Base-by-base conservation (phyloP, 2,888 invertebrate genomes). In the Eretmocerus hayati region DNA sequence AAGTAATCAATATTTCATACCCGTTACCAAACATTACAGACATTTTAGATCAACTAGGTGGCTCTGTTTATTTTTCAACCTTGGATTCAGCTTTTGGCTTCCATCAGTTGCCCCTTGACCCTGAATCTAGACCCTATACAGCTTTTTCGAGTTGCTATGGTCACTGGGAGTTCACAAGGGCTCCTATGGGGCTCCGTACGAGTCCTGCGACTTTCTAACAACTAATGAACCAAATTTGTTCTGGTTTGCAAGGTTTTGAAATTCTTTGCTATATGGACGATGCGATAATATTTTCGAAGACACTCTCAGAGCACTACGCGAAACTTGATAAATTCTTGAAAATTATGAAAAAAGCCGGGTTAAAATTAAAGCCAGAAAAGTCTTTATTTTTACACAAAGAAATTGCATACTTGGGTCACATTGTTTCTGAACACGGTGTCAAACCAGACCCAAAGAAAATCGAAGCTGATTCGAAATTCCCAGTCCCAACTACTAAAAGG, bases 1-100 rank as follows among this genome's bases (percentile, higher is more conserved):
- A 54, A 0, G 67, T 65, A 0, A 55, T 58, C 1, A 57, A 58
- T 1, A 62, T 66, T 47, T 40, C 57, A 2, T 61, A 62, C 44
- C 65, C 64, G 1, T 38, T 67, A 11, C 64, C 66, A 2, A 56
- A 60, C 39, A 58, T 68, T n/a, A 46, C 57, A 8, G 65, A 66
- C 13, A 58, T 62, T 9, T 40, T 61, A 20, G 59, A 64, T 30
- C 50, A 53, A 36, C 42, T 65, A 20, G 56, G 59, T 1, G 54
- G 57, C 6, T 46, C 58, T 1, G 45, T 44, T 15, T 56, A 55
- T 39, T 66, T 60, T 37, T 53, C 63, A 2, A 58, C 60, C 1
- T 43, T 64, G 3, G 62, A 66, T 44, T 26, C 60, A 15, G 53
- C 55, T 2, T 51, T 47, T n/a, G 66, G 63, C 2, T 66, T 60